Evolutionary conservation across 2,113 vertebrate species (phyloP), one percentile per base, ranked within the genome.

Genomic region (Paradisaea rubra): DNA sequence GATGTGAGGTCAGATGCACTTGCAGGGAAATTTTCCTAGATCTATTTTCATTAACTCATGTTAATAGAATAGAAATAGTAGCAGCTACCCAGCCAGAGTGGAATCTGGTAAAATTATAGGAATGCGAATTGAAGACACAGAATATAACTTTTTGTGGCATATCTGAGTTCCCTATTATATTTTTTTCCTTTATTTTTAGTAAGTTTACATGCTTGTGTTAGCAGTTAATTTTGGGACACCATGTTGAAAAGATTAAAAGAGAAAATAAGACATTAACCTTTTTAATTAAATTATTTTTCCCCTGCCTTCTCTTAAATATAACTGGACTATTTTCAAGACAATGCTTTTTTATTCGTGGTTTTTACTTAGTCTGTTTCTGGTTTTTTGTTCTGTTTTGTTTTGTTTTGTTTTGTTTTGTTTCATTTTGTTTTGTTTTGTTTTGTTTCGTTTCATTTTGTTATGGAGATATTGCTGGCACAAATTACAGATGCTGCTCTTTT

Each of bases 331-430:
- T 70, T 77, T 53, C 60, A 45, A 56, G 5, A 41, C 1, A 16
- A 6, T n/a, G 8, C 1, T 17, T 6, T 25, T 22, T 23, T 7
- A 9, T 15, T 31, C 2, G 0, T 39, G 10, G 14, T 8, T 16
- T 37, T 37, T 23, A 31, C 21, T 27, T 22, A 1, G 2, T 3
- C 5, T 15, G 53, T 68, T 73, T 31, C 23, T n/a, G 30, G 33
- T 6, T 18, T 63, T 19, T 20, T 60, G 57, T 12, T 13, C 30
- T 18, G 27, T 28, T 72, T 63, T 22, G 33, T 9, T 56, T 22
- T 54, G 21, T 22, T 25, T 15, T 22, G 12, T 35, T 6, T 7
- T 21, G 31, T n/a, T 35, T 17, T 27, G 13, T 39, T 6, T 9
- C 22, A 23, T n/a, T n/a, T 20, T 14, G 12, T 31, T 22, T 5